Conservation (phyloP, 2,888 invertebrate genomes). For the Heliconius ismenius region DNA sequence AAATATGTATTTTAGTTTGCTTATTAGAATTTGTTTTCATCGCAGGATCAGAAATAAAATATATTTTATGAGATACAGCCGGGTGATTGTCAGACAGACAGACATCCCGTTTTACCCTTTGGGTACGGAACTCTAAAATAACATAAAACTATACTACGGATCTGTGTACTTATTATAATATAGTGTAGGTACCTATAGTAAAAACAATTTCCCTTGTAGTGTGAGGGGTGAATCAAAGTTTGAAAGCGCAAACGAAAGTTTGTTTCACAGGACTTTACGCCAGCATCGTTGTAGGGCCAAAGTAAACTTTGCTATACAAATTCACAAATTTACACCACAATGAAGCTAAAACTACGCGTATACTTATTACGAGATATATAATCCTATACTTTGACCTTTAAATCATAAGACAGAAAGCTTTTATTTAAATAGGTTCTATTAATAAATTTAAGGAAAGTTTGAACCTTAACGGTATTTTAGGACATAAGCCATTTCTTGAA, state of each 20-base stretch:
- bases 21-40: too few relatives aligned
- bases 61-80: too few relatives aligned
- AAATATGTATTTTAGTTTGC: too few relatives aligned
- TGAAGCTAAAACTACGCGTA: neutral
- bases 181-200: neutral
- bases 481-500: neutral
- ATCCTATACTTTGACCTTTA: neutral
- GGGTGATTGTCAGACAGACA: too few relatives aligned
- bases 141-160: neutral
- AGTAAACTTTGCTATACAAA: conserved; percentile 7
- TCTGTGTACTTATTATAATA: neutral
- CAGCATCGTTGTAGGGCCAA: conserved; percentile 24
- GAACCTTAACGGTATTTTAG: neutral
- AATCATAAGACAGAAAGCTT: neutral
- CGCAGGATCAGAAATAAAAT: too few relatives aligned
- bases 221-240: conserved; percentile 8
- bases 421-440: neutral
- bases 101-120: too few relatives aligned
- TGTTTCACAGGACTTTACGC: conserved; percentile 1
- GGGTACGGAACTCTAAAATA: neutral
- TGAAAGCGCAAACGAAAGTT: conserved; percentile 5
- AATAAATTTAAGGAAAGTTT: neutral
- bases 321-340: conserved; percentile 20
- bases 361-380: neutral
- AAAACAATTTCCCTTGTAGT: conserved; percentile 19